Conservation (phyloP, 1,140 invertebrate species). For the Drosophila grimshawi region DNA sequence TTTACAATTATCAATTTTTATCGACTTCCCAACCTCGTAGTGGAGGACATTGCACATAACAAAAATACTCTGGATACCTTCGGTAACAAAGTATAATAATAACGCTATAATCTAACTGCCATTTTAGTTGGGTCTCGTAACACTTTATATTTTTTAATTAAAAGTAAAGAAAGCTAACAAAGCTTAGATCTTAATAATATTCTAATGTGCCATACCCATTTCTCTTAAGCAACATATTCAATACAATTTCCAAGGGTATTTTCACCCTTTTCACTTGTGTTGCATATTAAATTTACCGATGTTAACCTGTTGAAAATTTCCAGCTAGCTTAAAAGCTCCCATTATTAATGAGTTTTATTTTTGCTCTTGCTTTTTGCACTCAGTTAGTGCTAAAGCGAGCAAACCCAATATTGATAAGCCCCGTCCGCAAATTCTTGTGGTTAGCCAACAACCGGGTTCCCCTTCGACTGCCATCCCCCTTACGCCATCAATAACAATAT, state of each 20-base stretch:
- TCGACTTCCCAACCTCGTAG: no score
- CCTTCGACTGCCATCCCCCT: background rate
- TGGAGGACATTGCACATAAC: no score
- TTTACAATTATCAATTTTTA: no score
- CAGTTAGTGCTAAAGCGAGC: conserved; percentile 16
- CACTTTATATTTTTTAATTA: background rate
- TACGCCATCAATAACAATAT: background rate
- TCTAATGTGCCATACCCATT: background rate
- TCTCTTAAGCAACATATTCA: background rate
- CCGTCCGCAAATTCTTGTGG: conserved; percentile 59
- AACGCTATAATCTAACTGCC: no score
- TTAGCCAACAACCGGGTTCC: conserved; percentile 28
- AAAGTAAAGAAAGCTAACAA: background rate
- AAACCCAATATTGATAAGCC: conserved; percentile 66
- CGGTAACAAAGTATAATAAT: no score
- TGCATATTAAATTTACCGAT: conserved; percentile 22
- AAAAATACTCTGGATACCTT: no score
- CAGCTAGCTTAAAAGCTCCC: conserved; percentile 25
- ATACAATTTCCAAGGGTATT: conserved; percentile 11
- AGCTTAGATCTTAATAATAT: background rate
- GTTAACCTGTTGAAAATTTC: conserved; percentile 37
- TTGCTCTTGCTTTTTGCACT: conserved; percentile 18
- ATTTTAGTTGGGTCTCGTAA: no score
- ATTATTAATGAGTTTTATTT: conserved; percentile 35
- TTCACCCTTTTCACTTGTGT: conserved; percentile 9